Base-by-base conservation (phyloP, 35 echinoderm and acorn worm species). In the Ophiothrix spiculata region DNA sequence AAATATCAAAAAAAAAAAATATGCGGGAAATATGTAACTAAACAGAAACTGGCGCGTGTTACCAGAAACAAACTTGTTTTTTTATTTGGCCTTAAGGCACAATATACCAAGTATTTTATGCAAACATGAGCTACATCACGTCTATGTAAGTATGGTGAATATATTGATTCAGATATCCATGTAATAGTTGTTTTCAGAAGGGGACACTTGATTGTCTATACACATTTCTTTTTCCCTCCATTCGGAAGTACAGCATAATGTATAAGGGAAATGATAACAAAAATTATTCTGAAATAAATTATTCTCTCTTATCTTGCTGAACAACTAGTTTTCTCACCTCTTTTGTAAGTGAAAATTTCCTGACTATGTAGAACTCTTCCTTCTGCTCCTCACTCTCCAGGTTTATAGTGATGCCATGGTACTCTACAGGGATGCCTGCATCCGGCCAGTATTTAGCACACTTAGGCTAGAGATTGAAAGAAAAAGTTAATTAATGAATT, bases 401-500 rank as follows among this genome's bases (percentile, higher is more conserved):
- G 17, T 21, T 40, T 6, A 94, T 40, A 8, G 39, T 15, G 10
- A 90, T 94, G 31, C 32, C 56, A n/a, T 25, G 41, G 34, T 78
- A 32, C 38, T 35, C 21, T 11, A 8, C 8, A 21, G 40, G 0
- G 13, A 38, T 33, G 29, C 56, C 63, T 0, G 49, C 37, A 32
- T 90, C 92, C 23, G 92, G 92, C 92, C 92, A 94, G 33, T 94
- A 94, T 85, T 85, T 75, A 23, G 82, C 37, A 75, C 92, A 94
- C 83, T 94, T 94, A 19, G 40, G 56, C 92, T 94, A 32, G 33
- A 63, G 75, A 45, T 8, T 37, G 28, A 84, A 1, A 83, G 29
- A 90, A 73, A 82, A n/a, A 28, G 40, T 54, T 11, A 54, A 54
- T 11, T 21, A 21, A 54, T 54, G 45, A n/a, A n/a, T n/a, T n/a